These are phyloP conservation scores for Drosophila pectinifera DNA, from an alignment of 1,140 invertebrate species.

Conservation along the genomic window DNA sequence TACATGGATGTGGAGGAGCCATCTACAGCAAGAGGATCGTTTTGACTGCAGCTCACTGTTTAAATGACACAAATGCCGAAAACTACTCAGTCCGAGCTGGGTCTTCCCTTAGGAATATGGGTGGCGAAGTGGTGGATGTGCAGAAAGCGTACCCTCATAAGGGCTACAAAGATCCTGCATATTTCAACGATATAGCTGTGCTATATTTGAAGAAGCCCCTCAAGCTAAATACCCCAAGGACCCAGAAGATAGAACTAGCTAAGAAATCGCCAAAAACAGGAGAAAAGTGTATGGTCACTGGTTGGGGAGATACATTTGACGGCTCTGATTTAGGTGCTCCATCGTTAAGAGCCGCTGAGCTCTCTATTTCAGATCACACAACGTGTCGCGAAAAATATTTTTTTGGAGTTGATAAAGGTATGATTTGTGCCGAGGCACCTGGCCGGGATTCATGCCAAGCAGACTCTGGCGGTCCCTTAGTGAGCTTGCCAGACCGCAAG, in stretches of 20 bases:
- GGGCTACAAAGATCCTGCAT: too few relatives aligned
- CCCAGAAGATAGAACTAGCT: neutral
- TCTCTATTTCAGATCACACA: neutral
- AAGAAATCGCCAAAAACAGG: neutral
- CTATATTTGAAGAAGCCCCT: conserved; percentile 1
- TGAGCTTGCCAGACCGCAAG: neutral
- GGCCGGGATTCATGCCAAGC: neutral
- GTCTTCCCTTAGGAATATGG: neutral
- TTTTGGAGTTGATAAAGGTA: too few relatives aligned
- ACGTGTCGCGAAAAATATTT: neutral
- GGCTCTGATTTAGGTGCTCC: too few relatives aligned
- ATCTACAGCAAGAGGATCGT: conserved; percentile 17
- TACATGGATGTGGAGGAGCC: neutral
- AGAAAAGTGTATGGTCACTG: neutral
- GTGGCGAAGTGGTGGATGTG: neutral
- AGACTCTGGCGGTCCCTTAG: conserved; percentile 10
- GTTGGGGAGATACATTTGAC: neutral
- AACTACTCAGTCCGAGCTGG: neutral
- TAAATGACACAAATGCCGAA: neutral
- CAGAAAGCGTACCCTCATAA: too few relatives aligned
- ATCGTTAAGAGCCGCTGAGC: neutral
- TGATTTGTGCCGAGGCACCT: neutral
- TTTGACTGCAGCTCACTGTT: conserved; percentile 31
- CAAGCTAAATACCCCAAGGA: neutral
- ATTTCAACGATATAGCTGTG: conserved; percentile 1